phyloP scores from a whole-genome alignment of 2,113 vertebrate genomes.

The Tichodroma muraria region DNA sequence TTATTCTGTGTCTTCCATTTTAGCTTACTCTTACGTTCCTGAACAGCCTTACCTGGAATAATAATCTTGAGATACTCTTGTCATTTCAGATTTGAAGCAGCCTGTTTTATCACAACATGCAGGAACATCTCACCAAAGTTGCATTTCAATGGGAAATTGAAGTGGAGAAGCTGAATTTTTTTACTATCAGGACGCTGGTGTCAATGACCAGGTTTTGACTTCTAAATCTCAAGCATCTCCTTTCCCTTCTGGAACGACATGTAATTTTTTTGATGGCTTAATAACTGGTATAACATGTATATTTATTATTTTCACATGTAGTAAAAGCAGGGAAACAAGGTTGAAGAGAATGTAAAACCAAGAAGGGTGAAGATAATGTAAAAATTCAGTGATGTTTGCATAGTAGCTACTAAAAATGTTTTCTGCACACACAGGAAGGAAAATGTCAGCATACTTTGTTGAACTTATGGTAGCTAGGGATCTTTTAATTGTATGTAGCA shows the following conservation, averaged over 20 bases:
- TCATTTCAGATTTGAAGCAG: conserved; percentile 26
- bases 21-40: neutral
- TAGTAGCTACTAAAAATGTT: neutral
- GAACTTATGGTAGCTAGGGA: conserved; percentile 25
- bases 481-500: conserved; percentile 29
- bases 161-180: conserved; percentile 10
- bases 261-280: conserved; percentile 12
- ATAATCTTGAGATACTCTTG: neutral
- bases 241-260: neutral
- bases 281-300: conserved; percentile 39
- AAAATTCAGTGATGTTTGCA: neutral
- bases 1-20: neutral
- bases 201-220: neutral
- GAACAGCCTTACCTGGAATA: neutral
- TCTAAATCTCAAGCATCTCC: neutral
- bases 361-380: neutral
- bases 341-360: neutral
- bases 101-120: neutral
- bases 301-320: conserved; percentile 70
- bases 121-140: neutral
- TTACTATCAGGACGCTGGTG: neutral
- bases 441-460: neutral
- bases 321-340: conserved; percentile 19
- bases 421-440: conserved; percentile 27
- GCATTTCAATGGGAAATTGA: neutral